phyloP scores from a whole-genome alignment of 2,888 invertebrate genomes.

The Sceliomorpha sp. region DNA sequence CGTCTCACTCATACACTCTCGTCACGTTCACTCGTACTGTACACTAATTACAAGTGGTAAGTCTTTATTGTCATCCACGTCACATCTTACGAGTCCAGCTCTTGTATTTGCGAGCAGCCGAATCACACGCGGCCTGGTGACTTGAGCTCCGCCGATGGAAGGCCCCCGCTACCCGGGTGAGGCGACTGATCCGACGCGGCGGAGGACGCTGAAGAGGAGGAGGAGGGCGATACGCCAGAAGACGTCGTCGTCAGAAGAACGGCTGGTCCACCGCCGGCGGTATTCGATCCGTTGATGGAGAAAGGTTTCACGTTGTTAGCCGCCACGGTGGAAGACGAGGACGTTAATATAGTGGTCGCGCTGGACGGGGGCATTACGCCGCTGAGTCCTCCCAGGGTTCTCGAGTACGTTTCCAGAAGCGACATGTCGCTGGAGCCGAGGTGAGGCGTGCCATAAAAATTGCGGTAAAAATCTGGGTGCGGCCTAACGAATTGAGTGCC shows the following conservation, averaged over 20 bases:
- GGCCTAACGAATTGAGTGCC: slow-evolving; percentile 84
- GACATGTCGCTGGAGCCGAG: slow-evolving; percentile 84
- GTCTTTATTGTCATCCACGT: slow-evolving; percentile 76
- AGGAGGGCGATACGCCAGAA: slow-evolving; percentile 82
- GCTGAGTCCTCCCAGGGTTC: slow-evolving; percentile 83
- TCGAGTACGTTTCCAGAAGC: slow-evolving; percentile 87
- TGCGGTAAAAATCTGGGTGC: slow-evolving; percentile 87
- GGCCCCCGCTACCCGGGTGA: slow-evolving; percentile 66
- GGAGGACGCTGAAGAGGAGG: slow-evolving; percentile 83
- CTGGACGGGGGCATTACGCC: slow-evolving; percentile 74
- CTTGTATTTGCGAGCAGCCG: slow-evolving; percentile 14
- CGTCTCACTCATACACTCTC: slow-evolving; percentile 32
- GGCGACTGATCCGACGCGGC: slow-evolving; percentile 79
- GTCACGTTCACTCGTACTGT: slow-evolving; percentile 62
- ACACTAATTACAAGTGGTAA: slow-evolving; percentile 79
- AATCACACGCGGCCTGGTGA: slow-evolving; percentile 78
- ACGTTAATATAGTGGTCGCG: slow-evolving; percentile 75
- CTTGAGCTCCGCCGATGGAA: slow-evolving; percentile 75
- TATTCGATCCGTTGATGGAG: slow-evolving; percentile 76
- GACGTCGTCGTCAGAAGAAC: slow-evolving; percentile 83
- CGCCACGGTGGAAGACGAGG: slow-evolving; percentile 78
- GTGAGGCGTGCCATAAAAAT: slow-evolving; percentile 87
- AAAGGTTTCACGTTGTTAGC: slow-evolving; percentile 75
- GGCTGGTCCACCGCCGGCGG: slow-evolving; percentile 72
- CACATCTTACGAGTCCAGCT: slow-evolving; percentile 19